Base-by-base conservation (phyloP, 2,797 vertebrate species). In the Anas bernieri region DNA sequence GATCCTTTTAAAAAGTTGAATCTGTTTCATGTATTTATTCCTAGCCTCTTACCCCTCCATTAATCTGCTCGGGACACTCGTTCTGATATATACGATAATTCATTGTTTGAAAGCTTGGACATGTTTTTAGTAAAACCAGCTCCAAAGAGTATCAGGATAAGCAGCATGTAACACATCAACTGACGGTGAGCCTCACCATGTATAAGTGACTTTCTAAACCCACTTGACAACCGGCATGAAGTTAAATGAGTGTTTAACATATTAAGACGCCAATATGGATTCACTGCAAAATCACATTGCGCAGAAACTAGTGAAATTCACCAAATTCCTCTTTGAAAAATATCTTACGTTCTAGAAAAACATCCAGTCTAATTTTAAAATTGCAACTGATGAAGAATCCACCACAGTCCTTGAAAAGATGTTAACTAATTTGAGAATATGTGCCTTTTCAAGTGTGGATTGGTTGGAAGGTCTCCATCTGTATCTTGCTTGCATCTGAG, bases 1-100 rank as follows among this genome's bases (percentile, higher is more conserved):
- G 94, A 96, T 97, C 85, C 82, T 96, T 95, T 97, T 93, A 88
- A 97, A 96, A 96, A 81, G 70, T 89, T 95, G 95, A 97, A 93
- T 95, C 84, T 86, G 90, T 97, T 97, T 97, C 94, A 83, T 95
- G 92, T 96, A 78, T 96, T 97, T 97, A 92, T 96, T 97, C 91
- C 94, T 82, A 67, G 87, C 76, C 83, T 96, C 82, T 94, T 95
- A 68, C 88, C 95, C 95, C 75, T 92, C 70, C 80, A 88, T 93
- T 97, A 94, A 96, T 94, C 92, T 82, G 45, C 80, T 78, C 82
- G 91, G 88, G 88, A 80, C 81, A 73, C 93, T 91, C 94, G 90
- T 97, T 96, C 70, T 90, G 87, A 86, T 73, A 92, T 86, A 77
- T 93, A 83, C 83, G 66, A 67, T 75, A 86, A 89, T 84, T 63